phyloP scores from a whole-genome alignment of 1,140 invertebrate genomes.

The Drosophila sulfurigaster region DNA sequence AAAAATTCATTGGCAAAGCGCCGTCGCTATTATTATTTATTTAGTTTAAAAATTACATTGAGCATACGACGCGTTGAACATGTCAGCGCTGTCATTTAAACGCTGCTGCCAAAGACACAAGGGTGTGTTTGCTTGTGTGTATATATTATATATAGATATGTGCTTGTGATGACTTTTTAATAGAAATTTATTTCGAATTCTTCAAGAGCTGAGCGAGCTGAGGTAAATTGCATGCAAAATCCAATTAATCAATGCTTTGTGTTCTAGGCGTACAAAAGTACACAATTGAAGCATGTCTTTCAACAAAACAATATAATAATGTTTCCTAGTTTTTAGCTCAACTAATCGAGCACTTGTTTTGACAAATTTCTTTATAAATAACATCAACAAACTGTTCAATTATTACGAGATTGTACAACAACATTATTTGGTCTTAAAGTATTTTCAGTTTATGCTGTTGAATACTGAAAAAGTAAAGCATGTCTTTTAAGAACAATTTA shows the following conservation, averaged over 20 bases:
- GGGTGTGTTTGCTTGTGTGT: background rate
- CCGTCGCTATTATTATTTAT: conserved; percentile 31
- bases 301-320: background rate
- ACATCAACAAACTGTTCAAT: too few relatives aligned
- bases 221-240: background rate
- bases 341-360: too few relatives aligned
- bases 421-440: too few relatives aligned
- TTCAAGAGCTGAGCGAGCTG: background rate
- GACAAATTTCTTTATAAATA: too few relatives aligned
- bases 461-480: too few relatives aligned
- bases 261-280: background rate
- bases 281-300: background rate
- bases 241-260: background rate
- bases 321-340: too few relatives aligned
- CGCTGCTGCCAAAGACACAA: background rate
- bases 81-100: conserved; percentile 51
- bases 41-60: conserved; percentile 41
- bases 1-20: conserved; percentile 55
- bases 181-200: conserved; percentile 18
- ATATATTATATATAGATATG: conserved; percentile 8
- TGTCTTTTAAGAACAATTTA: too few relatives aligned
- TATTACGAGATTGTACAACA: too few relatives aligned
- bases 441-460: too few relatives aligned
- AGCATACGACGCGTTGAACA: conserved; percentile 52
- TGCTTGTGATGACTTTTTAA: conserved; percentile 29